Conservation (phyloP, 2,888 invertebrate genomes). For the Metacarcinus magister region DNA sequence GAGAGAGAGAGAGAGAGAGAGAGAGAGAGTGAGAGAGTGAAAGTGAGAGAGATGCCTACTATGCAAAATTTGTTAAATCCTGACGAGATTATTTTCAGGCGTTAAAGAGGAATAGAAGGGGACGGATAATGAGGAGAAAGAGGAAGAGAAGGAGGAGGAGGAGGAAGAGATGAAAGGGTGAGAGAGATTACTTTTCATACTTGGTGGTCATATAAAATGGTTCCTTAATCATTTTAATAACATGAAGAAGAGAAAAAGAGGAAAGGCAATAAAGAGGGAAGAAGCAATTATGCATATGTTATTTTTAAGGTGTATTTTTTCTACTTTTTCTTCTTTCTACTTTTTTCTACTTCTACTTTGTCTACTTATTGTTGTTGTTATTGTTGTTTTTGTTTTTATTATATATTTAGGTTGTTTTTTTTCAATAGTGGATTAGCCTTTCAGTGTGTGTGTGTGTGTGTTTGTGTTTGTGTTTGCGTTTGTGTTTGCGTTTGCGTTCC, state of each 20-base stretch:
- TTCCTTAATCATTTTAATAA: background rate
- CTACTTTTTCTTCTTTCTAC: no score
- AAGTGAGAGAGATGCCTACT: background rate
- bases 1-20: slow-evolving; percentile 41
- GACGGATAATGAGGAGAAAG: background rate
- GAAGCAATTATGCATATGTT: background rate
- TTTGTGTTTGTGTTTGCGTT: background rate
- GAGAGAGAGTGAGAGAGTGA: slow-evolving; percentile 41
- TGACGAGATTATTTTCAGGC: slow-evolving; percentile 26
- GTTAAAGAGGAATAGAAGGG: background rate
- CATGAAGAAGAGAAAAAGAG: background rate
- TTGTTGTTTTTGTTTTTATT: background rate
- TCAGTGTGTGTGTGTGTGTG: background rate
- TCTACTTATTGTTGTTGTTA: no score
- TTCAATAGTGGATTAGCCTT: background rate
- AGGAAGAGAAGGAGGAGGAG: background rate
- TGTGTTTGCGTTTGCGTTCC: background rate
- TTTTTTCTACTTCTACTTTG: no score
- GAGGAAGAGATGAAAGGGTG: background rate
- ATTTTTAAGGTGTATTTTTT: background rate
- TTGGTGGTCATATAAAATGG: background rate
- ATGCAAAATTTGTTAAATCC: slow-evolving; percentile 6
- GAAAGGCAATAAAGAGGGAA: background rate
- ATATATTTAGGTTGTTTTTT: background rate
- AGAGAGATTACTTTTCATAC: slow-evolving; percentile 15